Evolutionary conservation across 2,113 vertebrate genomes (phyloP).

Genomic region (Jaculus jaculus): DNA sequence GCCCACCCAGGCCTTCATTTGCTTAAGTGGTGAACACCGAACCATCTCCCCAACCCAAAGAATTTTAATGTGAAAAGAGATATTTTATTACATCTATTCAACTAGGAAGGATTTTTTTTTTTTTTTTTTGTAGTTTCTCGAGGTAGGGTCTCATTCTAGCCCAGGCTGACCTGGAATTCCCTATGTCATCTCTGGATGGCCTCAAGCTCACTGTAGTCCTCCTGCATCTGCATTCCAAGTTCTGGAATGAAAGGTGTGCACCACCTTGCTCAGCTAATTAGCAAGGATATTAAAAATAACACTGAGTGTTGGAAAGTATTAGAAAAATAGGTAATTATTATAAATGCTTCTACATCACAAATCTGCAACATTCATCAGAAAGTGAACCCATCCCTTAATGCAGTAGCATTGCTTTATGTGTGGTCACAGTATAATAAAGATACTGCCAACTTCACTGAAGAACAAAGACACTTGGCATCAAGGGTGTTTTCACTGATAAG

Average conservation of each 20-base stretch:
- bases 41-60: no score
- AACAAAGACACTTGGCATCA: not conserved
- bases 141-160: no score
- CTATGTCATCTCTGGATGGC: no score
- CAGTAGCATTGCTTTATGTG: not conserved
- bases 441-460: not conserved
- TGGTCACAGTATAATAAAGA: not conserved
- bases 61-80: conserved; percentile 24
- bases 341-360: not conserved
- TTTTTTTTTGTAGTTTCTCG: no score
- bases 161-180: no score
- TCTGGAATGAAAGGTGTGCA: no score
- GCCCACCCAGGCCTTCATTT: no score
- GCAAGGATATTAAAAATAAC: not conserved
- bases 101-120: not conserved
- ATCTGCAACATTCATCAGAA: conserved; percentile 8
- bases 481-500: not conserved
- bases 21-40: no score
- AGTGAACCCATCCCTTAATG: not conserved
- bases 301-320: not conserved
- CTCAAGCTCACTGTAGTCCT: no score
- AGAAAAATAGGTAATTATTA: not conserved
- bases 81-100: not conserved
- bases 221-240: no score
- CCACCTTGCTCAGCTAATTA: not conserved